A percentile compares a stretch with the other conserved stretches of the same genome.
These are phyloP conservation scores for Habrosyne pyritoides DNA, from an alignment of 2,888 invertebrate genomes.

Conservation along the genomic window DNA sequence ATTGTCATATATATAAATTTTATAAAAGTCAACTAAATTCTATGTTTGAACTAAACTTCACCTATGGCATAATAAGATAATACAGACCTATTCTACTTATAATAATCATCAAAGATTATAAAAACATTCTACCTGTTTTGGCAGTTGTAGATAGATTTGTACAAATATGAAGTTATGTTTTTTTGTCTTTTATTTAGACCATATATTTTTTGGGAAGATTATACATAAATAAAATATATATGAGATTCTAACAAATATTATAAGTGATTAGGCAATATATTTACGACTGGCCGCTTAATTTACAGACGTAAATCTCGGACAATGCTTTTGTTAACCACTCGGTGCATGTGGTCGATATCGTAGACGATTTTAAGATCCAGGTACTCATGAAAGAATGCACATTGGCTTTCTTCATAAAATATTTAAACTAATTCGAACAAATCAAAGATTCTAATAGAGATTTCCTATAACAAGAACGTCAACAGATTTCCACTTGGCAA, in stretches of 20 bases:
- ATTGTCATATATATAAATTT: slow-evolving; percentile 18
- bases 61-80: slow-evolving; percentile 54
- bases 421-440: background rate
- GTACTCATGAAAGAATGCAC: no score
- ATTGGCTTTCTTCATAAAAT: no score
- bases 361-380: no score
- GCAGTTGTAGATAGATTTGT: slow-evolving; percentile 12
- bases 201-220: background rate
- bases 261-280: no score
- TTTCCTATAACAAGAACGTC: background rate
- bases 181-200: background rate
- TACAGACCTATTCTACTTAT: slow-evolving; percentile 62
- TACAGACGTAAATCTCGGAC: no score
- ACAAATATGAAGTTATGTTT: background rate
- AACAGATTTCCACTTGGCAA: slow-evolving; percentile 3
- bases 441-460: background rate
- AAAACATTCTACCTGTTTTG: slow-evolving; percentile 31
- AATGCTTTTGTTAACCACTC: no score
- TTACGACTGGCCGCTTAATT: no score
- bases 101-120: slow-evolving; percentile 74
- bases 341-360: no score
- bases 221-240: background rate
- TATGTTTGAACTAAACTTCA: slow-evolving; percentile 50
- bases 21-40: slow-evolving; percentile 26
- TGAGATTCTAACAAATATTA: no score